A percentile compares a stretch with the other conserved stretches of the same genome.
These are phyloP conservation scores for Gymnothorax reevesii DNA, from an alignment of 2,797 vertebrate genomes.

Conservation along the genomic window DNA sequence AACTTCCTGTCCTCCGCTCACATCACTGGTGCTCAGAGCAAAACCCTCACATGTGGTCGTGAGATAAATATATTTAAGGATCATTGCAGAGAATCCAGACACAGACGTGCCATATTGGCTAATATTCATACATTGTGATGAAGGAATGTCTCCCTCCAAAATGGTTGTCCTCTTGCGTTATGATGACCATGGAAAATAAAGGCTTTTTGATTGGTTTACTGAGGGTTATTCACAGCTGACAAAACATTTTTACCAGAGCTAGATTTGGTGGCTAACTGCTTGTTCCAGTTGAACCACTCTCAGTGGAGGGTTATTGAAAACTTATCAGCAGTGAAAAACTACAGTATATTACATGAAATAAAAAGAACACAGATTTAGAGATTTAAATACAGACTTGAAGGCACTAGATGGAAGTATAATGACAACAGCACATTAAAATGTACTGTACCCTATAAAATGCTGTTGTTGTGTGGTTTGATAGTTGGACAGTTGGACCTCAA, in stretches of 20 bases:
- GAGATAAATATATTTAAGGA: too few relatives aligned
- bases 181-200: neutral
- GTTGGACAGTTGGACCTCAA: slow-evolving; percentile 9
- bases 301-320: too few relatives aligned
- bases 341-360: neutral
- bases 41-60: too few relatives aligned
- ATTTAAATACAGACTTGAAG: neutral
- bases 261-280: too few relatives aligned
- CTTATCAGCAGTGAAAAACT: too few relatives aligned
- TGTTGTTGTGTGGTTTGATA: neutral
- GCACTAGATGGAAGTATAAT: neutral
- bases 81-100: too few relatives aligned
- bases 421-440: neutral
- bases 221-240: neutral
- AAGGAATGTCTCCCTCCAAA: neutral
- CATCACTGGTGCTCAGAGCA: too few relatives aligned
- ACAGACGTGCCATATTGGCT: too few relatives aligned
- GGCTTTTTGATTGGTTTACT: neutral
- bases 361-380: neutral
- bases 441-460: neutral
- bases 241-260: too few relatives aligned
- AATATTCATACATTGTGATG: neutral
- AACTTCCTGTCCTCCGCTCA: too few relatives aligned
- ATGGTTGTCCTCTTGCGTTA: too few relatives aligned
- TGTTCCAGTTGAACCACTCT: too few relatives aligned